Evolutionary conservation across 2,113 vertebrate species (phyloP), one percentile per base, ranked within the genome.

Genomic region (Microcebus lehilahytsara): DNA sequence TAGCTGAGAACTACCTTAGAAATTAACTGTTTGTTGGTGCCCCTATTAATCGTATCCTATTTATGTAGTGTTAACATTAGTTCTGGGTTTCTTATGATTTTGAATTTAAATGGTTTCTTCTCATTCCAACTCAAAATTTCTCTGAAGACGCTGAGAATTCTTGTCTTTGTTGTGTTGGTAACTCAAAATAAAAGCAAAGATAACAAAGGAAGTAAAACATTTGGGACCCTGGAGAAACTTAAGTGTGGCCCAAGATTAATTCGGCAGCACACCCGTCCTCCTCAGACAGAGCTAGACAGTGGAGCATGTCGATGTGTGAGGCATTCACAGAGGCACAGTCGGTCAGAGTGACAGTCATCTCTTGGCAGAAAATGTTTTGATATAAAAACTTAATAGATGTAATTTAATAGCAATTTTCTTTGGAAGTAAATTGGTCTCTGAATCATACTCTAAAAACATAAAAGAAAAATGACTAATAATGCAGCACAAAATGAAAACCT

Each of bases 391-490:
- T 91, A 93, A 89, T 23, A 96, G 87, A 81, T 67, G 20, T 56
- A 72, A 95, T 85, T 96, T 89, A 96, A 85, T 64, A 89, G 84
- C 84, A 96, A 95, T 97, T 97, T 97, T 95, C 96, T 91, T 69
- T 71, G 75, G 83, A 71, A 93, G 60, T 90, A 97, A 96, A 96
- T 81, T 96, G 80, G 80, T 19, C 74, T 97, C 74, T 96, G 79
- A 97, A 93, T 97, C 89, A 74, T 79, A 89, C 16, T 87, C 62
- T 66, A 95, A 85, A 84, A 96, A 93, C 69, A 75, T 66, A 89
- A 91, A 89, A 95, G 74, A 85, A 97, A 94, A 97, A 90, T 89
- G 60, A 58, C 72, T 75, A 89, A 89, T 78, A 95, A 62, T 53
- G 89, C 81, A 85, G 56, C 53, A 79, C 42, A 71, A 93, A 93